A percentile compares a stretch with the other conserved stretches of the same genome.
Conservation (phyloP, 2,888 invertebrate species). For the Andrena hattorfiana region DNA sequence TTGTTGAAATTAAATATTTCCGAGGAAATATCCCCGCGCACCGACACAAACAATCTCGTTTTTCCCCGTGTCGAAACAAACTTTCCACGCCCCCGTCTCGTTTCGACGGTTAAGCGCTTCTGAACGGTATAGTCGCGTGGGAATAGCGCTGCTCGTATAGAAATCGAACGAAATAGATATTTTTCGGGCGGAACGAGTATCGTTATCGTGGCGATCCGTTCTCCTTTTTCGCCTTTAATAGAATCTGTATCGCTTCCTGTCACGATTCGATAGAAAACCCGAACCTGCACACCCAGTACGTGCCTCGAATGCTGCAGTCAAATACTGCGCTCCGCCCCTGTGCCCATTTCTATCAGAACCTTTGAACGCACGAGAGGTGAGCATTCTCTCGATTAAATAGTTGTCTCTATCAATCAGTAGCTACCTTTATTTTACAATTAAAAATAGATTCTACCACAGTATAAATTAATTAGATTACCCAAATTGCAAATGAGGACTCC, state of each 20-base stretch:
- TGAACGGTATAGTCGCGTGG: background rate
- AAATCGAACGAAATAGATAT: slow-evolving; percentile 38
- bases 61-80: slow-evolving; percentile 11
- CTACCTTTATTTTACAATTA: no score
- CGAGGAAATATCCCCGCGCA: background rate
- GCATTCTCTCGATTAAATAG: background rate
- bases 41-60: background rate
- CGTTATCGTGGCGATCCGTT: slow-evolving; percentile 17
- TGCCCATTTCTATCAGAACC: background rate
- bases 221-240: slow-evolving; percentile 9
- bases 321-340: slow-evolving; percentile 19
- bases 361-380: background rate
- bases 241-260: slow-evolving; percentile 9
- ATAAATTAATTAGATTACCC: no score
- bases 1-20: slow-evolving; percentile 47
- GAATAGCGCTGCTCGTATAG: slow-evolving; percentile 9
- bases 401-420: background rate
- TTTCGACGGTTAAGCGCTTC: slow-evolving; percentile 30
- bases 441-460: no score
- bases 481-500: no score
- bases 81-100: background rate
- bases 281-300: slow-evolving; percentile 11
- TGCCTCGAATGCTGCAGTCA: slow-evolving; percentile 24
- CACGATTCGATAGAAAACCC: slow-evolving; percentile 1
- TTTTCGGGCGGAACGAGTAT: slow-evolving; percentile 15